phyloP scores from a whole-genome alignment of 2,797 vertebrate genomes.

The Pogoniulus pusillus region DNA sequence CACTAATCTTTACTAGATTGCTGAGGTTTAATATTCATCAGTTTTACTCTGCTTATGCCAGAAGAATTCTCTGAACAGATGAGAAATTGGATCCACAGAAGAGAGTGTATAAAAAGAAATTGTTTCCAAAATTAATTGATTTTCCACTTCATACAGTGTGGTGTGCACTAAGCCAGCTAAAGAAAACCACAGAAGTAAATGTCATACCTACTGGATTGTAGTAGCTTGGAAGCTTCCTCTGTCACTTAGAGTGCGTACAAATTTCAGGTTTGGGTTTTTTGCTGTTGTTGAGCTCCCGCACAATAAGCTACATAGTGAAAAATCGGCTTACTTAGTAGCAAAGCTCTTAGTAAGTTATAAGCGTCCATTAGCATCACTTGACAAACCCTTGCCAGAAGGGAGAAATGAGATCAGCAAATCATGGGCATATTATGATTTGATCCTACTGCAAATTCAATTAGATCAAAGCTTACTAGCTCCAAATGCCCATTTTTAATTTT shows the following conservation, averaged over 20 bases:
- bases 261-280: not conserved
- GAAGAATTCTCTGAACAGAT: conserved; percentile 40
- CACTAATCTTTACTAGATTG: not conserved
- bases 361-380: conserved; percentile 27
- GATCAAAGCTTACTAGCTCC: conserved; percentile 48
- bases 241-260: not conserved
- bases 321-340: not conserved
- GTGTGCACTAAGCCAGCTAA: conserved; percentile 9
- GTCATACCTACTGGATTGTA: not conserved
- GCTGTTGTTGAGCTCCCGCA: not conserved
- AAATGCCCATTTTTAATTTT: conserved; percentile 65
- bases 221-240: not conserved
- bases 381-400: conserved; percentile 45
- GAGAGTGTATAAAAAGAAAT: conserved; percentile 34
- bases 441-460: conserved; percentile 48
- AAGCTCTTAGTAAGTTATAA: not conserved
- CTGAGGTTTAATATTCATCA: conserved; percentile 31
- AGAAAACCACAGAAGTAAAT: conserved; percentile 11
- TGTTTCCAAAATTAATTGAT: conserved; percentile 51
- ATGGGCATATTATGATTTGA: conserved; percentile 32
- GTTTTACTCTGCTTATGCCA: conserved; percentile 27
- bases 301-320: not conserved
- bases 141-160: conserved; percentile 19
- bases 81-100: not conserved
- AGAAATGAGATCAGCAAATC: conserved; percentile 48